Evolutionary conservation across 2,113 vertebrate genomes (phyloP), one percentile per base, ranked within the genome.

Genomic region (Odontophorus gujanensis): DNA sequence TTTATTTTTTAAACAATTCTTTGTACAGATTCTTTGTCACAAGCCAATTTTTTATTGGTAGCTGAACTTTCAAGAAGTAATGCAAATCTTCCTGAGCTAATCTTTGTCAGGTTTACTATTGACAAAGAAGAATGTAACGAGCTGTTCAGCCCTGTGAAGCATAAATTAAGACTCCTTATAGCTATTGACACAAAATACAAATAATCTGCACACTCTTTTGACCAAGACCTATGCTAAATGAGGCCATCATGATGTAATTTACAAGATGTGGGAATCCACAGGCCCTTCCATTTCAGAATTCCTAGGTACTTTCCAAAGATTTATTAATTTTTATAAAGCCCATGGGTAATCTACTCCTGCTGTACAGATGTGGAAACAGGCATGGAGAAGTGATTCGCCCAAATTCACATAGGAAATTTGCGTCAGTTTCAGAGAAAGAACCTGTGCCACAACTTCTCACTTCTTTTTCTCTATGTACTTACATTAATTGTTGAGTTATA

Each of bases 241-340:
- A 63, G 38, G n/a, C 55, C 43, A 75, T 51, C 48, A 72, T 47
- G 47, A 75, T 16, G 15, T 57, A 90, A 86, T 88, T 90, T 91
- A 68, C 65, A 91, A 81, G 73, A 88, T 75, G 22, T 6, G 77
- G 32, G 50, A 83, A 78, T 88, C 65, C 67, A 71, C 55, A 90
- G n/a, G 25, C 19, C 30, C 5, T 93, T 85, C 63, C 69, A 67
- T 71, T 94, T 90, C 65, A 88, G 73, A 79, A 86, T 74, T 88
- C 77, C 42, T 61, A 78, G 61, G 69, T 92, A 78, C 58, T 85
- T 92, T 84, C 74, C 12, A 1, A 81, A 90, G 53, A 93, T 72
- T 67, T 78, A 91, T 87, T 91, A 82, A 71, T 80, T 95, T 80
- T 89, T 92, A 75, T 81, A 75, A 88, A 92, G 57, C 73, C 43